Evolutionary conservation across 1,140 invertebrate species (phyloP).

Genomic region (Eurosta solidaginis): DNA sequence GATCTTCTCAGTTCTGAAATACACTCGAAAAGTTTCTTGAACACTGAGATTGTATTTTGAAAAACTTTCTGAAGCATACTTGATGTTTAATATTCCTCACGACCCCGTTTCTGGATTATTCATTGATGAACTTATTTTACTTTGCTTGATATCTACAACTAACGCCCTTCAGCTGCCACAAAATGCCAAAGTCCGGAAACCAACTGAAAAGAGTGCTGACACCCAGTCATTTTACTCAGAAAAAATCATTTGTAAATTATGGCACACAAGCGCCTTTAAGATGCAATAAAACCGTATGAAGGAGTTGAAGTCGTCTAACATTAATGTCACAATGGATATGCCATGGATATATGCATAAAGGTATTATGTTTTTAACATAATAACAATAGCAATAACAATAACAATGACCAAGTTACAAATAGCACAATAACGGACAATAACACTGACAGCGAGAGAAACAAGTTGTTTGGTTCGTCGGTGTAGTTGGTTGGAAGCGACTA

Average conservation of each 20-base stretch:
- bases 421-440: background rate
- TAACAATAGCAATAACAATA: slow-evolving; percentile 13
- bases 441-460: background rate
- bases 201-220: background rate
- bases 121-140: too few relatives aligned
- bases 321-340: background rate
- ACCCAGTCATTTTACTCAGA: background rate
- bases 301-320: background rate
- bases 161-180: background rate
- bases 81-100: too few relatives aligned
- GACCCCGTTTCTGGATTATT: too few relatives aligned
- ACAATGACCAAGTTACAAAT: background rate
- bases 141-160: too few relatives aligned
- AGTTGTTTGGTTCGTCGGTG: too few relatives aligned
- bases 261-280: background rate
- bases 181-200: background rate
- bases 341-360: background rate
- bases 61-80: too few relatives aligned
- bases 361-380: slow-evolving; percentile 5
- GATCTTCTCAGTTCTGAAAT: too few relatives aligned
- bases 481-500: too few relatives aligned
- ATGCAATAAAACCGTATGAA: background rate
- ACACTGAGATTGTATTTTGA: too few relatives aligned
- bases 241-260: background rate
- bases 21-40: too few relatives aligned